These are phyloP conservation scores for Chroicocephalus ridibundus DNA, from an alignment of 2,113 vertebrate genomes.

Conservation along the genomic window DNA sequence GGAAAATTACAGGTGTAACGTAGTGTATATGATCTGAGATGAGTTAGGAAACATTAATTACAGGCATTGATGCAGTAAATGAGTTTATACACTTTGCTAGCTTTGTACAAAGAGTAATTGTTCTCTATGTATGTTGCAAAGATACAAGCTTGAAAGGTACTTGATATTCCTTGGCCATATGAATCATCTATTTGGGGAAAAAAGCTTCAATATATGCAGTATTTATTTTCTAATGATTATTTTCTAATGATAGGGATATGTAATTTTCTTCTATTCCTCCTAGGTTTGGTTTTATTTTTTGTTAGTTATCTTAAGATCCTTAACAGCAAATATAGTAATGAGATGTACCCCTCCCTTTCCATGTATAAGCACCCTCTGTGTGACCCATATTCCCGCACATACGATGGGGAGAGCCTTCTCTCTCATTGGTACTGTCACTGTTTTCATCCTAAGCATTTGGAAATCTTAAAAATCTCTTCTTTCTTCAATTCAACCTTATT, in stretches of 20 bases:
- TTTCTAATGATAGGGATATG: background rate
- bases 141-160: background rate
- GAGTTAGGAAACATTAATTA: slow-evolving; percentile 62
- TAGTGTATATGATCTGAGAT: slow-evolving; percentile 17
- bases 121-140: background rate
- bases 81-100: slow-evolving; percentile 58
- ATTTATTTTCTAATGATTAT: background rate
- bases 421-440: background rate
- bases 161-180: background rate
- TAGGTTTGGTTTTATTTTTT: background rate
- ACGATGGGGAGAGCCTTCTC: background rate
- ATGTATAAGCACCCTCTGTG: accelerated
- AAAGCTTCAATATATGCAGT: background rate
- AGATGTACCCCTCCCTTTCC: background rate
- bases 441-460: background rate
- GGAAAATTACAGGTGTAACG: slow-evolving; percentile 54
- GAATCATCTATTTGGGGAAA: background rate
- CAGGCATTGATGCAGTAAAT: slow-evolving; percentile 56
- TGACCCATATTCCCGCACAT: background rate
- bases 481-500: background rate
- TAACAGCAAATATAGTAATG: background rate
- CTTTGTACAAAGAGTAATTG: slow-evolving; percentile 45
- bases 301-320: background rate
- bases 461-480: background rate
- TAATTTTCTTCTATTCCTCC: background rate